A percentile compares a stretch with the other conserved stretches of the same genome.
Conservation (phyloP, 2,888 invertebrate species). For the Heliconius erato region DNA sequence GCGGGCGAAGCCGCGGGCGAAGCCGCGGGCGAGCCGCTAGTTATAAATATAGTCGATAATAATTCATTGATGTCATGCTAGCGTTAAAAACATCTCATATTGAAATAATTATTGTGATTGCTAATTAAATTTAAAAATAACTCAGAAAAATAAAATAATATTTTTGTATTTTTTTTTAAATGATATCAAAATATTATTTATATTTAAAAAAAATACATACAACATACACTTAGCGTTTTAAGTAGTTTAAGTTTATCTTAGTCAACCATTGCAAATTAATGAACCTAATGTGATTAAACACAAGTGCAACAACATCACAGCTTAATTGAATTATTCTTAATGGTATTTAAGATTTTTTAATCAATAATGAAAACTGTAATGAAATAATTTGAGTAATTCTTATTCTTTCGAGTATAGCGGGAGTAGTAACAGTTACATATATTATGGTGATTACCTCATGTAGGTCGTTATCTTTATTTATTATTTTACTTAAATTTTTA, state of each 20-base stretch:
- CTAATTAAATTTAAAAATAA: neutral
- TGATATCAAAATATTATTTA: neutral
- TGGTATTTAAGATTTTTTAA: constrained; percentile 41
- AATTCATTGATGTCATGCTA: neutral
- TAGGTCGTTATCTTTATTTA: neutral
- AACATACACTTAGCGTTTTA: neutral
- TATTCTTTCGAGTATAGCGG: neutral
- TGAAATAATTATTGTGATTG: neutral
- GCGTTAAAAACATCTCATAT: neutral
- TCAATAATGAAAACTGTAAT: constrained; percentile 37
- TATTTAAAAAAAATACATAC: neutral
- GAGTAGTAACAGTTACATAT: neutral
- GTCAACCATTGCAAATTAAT: constrained; percentile 31
- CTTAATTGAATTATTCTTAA: constrained; percentile 37
- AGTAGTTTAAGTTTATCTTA: constrained; percentile 5
- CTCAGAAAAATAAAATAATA: neutral
- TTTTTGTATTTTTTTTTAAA: neutral
- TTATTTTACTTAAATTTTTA: neutral
- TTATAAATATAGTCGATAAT: neutral
- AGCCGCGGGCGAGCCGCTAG: too few relatives aligned
- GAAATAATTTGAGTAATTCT: neutral
- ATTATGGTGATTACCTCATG: constrained; percentile 19
- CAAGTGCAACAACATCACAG: constrained; percentile 13
- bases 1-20: too few relatives aligned
- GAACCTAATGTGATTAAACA: constrained; percentile 25